phyloP scores from a whole-genome alignment of 1,140 invertebrate genomes.

The Coenobita brevimanus region DNA sequence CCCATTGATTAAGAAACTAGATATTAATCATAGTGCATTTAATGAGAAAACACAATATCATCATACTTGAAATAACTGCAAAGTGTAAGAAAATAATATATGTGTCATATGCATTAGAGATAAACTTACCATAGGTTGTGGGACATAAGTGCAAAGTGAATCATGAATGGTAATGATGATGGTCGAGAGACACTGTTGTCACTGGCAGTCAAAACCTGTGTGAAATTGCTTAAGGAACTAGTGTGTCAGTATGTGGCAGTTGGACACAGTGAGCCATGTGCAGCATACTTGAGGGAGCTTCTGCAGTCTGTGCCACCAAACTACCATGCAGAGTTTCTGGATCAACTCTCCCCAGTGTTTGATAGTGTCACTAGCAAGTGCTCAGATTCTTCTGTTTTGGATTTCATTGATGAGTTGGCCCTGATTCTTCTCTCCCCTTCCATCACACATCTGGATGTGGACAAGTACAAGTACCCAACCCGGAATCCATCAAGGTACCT shows the following conservation, averaged over 20 bases:
- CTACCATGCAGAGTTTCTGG: conserved; percentile 44
- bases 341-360: conserved; percentile 45
- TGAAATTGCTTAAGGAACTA: background rate
- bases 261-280: conserved; percentile 2
- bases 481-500: conserved; percentile 49
- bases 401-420: conserved; percentile 39
- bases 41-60: too few relatives aligned
- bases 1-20: too few relatives aligned
- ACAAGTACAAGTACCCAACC: conserved; percentile 44
- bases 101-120: background rate
- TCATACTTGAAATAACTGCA: too few relatives aligned
- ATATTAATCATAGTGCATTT: too few relatives aligned
- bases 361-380: conserved; percentile 11
- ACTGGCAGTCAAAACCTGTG: conserved; percentile 14
- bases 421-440: conserved; percentile 40
- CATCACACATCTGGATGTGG: conserved; percentile 43
- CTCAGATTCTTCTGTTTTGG: conserved; percentile 5
- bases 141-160: background rate
- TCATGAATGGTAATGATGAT: conserved; percentile 28
- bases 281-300: conserved; percentile 14
- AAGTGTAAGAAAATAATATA: too few relatives aligned
- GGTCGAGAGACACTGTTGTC: conserved; percentile 16
- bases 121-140: background rate
- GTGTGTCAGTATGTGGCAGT: conserved; percentile 14
- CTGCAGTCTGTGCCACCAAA: conserved; percentile 37